These are phyloP conservation scores for Polypedilum pembai DNA, from an alignment of 1,140 invertebrate genomes.

Conservation along the genomic window DNA sequence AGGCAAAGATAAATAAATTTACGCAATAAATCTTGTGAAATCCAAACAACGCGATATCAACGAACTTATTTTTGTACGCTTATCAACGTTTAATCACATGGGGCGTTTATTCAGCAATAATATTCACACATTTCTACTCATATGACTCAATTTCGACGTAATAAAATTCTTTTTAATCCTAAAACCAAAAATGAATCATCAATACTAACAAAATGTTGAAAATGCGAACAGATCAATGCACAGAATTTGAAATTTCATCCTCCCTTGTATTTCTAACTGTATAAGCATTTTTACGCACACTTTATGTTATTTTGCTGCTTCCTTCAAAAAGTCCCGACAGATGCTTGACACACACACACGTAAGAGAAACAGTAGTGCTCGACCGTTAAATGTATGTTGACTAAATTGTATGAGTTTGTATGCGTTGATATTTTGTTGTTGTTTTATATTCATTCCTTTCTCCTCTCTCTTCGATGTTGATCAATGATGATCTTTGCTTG, in stretches of 20 bases:
- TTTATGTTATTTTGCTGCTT: background rate
- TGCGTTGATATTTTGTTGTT: slow-evolving; percentile 10
- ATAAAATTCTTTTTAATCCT: no score
- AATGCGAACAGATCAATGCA: no score
- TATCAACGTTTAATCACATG: no score
- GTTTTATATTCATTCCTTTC: background rate
- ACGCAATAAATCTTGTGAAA: no score
- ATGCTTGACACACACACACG: background rate
- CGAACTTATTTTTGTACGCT: no score
- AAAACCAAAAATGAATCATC: no score
- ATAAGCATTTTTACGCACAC: slow-evolving; percentile 3
- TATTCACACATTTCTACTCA: no score
- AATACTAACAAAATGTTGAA: no score
- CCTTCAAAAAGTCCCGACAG: background rate
- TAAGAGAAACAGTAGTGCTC: background rate
- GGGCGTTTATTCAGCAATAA: no score
- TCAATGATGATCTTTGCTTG: background rate
- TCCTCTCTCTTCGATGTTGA: slow-evolving; percentile 1
- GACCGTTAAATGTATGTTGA: background rate
- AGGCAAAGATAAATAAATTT: no score
- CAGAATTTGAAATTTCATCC: background rate
- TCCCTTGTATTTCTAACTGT: background rate
- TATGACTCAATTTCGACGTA: no score
- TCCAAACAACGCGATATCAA: no score
- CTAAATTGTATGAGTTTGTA: background rate